Conservation (phyloP, 1,140 invertebrate genomes). For the Drosophila obscura region DNA sequence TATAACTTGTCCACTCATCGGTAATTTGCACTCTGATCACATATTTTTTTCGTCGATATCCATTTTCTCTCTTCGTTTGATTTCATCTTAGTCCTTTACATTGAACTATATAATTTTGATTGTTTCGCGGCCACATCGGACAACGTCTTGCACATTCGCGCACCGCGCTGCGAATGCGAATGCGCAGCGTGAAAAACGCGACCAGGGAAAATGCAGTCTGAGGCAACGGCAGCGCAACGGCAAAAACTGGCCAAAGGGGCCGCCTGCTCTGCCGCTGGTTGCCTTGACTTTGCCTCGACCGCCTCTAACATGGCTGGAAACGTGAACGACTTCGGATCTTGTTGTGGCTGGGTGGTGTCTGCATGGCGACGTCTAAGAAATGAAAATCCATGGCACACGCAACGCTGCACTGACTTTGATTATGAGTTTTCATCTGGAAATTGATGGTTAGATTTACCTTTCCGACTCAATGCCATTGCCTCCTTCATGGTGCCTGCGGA, state of each 20-base stretch:
- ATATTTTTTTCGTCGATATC: conserved; percentile 37
- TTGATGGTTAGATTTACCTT: conserved; percentile 43
- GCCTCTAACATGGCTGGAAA: conserved; percentile 7
- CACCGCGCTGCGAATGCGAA: conserved; percentile 51
- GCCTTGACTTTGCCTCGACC: conserved; percentile 66
- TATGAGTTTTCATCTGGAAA: conserved; percentile 34
- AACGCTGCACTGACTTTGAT: conserved; percentile 63
- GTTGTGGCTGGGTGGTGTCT: conserved; percentile 22
- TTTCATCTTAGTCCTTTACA: conserved; percentile 41
- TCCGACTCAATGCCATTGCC: conserved; percentile 49
- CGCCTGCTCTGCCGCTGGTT: conserved; percentile 43
- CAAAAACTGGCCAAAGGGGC: conserved; percentile 35
- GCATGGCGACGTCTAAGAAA: conserved; percentile 40
- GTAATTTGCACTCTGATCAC: conserved; percentile 9
- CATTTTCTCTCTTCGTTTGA: conserved; percentile 28
- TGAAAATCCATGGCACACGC: conserved; percentile 58
- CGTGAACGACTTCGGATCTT: conserved; percentile 40
- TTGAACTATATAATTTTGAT: conserved; percentile 15
- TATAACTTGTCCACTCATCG: not conserved
- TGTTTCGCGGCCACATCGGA: conserved; percentile 23
- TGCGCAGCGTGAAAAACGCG: conserved; percentile 43
- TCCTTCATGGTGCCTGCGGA: conserved; percentile 49
- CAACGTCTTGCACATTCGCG: conserved; percentile 62
- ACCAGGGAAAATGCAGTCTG: conserved; percentile 52
- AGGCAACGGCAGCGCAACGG: conserved; percentile 21